A percentile compares a stretch with the other conserved stretches of the same genome.
These are phyloP conservation scores for Himalopsyche tibetana DNA, from an alignment of 2,888 invertebrate genomes.

Conservation along the genomic window DNA sequence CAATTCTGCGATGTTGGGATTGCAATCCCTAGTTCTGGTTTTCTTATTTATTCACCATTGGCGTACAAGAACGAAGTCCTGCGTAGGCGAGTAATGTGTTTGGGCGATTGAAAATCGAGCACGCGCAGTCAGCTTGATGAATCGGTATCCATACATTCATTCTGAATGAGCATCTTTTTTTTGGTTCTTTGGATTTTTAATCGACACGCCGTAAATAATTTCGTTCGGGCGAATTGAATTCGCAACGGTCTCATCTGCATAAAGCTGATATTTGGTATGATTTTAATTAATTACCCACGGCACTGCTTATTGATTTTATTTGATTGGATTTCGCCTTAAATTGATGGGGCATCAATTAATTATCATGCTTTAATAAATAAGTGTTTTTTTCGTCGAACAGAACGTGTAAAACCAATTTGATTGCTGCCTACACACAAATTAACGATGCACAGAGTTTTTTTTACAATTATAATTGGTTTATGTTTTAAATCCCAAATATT, in stretches of 20 bases:
- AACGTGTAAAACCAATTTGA: neutral
- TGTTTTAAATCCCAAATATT: no score
- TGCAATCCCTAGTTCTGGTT: no score
- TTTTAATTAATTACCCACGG: slow-evolving; percentile 27
- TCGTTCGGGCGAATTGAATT: neutral
- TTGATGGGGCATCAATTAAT: slow-evolving; percentile 34
- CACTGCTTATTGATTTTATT: slow-evolving; percentile 30
- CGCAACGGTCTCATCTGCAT: neutral
- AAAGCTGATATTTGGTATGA: neutral
- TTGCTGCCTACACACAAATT: neutral
- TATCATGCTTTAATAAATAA: neutral
- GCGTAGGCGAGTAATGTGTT: slow-evolving; percentile 27
- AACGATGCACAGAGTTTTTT: no score
- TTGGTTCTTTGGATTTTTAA: slow-evolving; percentile 27
- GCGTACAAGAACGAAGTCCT: neutral
- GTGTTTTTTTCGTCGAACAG: neutral
- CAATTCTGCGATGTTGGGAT: no score
- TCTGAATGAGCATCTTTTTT: slow-evolving; percentile 7
- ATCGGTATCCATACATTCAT: slow-evolving; percentile 8
- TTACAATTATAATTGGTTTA: no score
- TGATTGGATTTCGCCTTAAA: slow-evolving; percentile 14
- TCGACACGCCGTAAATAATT: slow-evolving; percentile 16
- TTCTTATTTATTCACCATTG: neutral
- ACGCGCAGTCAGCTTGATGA: slow-evolving; percentile 13
- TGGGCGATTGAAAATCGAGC: slow-evolving; percentile 15